Evolutionary conservation across 2,113 vertebrate genomes (phyloP).

Genomic region (Zootoca vivipara): DNA sequence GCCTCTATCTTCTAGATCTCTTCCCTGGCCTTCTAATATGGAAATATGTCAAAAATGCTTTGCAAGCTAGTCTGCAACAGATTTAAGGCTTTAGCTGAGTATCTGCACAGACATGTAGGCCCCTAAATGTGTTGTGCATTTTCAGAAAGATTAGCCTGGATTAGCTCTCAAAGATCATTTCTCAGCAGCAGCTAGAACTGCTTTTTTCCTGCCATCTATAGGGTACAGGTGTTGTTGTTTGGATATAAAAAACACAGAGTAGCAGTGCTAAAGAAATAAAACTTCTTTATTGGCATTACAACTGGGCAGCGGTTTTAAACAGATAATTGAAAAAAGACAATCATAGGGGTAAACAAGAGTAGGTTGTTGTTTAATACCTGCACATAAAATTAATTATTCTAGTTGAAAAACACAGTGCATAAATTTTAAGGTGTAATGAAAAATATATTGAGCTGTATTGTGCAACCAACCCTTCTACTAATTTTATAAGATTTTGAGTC

Average conservation of each 20-base stretch:
- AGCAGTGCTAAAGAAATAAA: constrained; percentile 55
- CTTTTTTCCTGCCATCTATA: constrained; percentile 6
- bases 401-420: constrained; percentile 20
- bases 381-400: background rate
- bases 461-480: background rate
- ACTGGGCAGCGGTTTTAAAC: constrained; percentile 33
- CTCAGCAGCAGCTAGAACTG: background rate
- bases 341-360: background rate
- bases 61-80: constrained; percentile 1
- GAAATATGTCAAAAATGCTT: background rate
- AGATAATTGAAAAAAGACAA: constrained; percentile 12
- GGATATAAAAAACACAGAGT: constrained; percentile 22
- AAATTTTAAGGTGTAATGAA: constrained; percentile 1
- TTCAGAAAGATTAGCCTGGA: constrained; percentile 11
- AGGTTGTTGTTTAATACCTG: constrained; percentile 45
- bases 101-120: background rate
- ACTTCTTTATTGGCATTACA: constrained; percentile 60
- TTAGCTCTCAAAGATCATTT: constrained; percentile 35
- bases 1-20: too few species aligned
- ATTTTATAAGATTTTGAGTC: background rate
- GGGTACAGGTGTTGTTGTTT: background rate
- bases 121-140: background rate
- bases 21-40: background rate
- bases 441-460: constrained; percentile 24
- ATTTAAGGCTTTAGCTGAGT: background rate